These are phyloP conservation scores for Corvus cornix DNA, from an alignment of 2,113 vertebrate species.

Conservation along the genomic window DNA sequence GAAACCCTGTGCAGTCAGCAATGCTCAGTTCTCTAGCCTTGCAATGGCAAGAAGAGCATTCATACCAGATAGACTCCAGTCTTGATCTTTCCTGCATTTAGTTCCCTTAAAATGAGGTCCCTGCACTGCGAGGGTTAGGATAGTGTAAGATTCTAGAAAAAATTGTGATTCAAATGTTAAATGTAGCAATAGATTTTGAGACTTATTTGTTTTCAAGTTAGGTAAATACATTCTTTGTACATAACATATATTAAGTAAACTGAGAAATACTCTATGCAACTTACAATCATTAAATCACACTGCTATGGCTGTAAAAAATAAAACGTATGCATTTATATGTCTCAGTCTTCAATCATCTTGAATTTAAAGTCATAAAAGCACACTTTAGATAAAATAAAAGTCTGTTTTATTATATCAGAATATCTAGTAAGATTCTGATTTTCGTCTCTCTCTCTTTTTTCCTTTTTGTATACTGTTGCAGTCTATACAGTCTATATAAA, in stretches of 20 bases:
- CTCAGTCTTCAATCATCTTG: not conserved
- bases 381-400: not conserved
- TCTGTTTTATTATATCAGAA: not conserved
- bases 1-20: not conserved
- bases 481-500: not conserved
- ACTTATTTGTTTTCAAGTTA: not conserved
- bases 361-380: not conserved
- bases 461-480: not conserved
- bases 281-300: not conserved
- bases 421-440: not conserved
- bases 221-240: not conserved
- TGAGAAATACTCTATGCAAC: not conserved
- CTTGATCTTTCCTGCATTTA: not conserved
- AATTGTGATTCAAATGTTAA: not conserved
- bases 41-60: not conserved
- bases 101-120: not conserved
- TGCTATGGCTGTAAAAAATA: not conserved
- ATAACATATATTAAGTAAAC: not conserved
- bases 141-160: not conserved
- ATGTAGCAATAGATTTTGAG: not conserved
- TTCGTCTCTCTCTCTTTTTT: not conserved
- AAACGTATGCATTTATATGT: not conserved
- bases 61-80: fast-evolving
- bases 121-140: not conserved
- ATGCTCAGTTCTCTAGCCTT: not conserved